These are phyloP conservation scores for Hipposideros larvatus DNA, from an alignment of 2,797 vertebrate genomes.

Conservation along the genomic window DNA sequence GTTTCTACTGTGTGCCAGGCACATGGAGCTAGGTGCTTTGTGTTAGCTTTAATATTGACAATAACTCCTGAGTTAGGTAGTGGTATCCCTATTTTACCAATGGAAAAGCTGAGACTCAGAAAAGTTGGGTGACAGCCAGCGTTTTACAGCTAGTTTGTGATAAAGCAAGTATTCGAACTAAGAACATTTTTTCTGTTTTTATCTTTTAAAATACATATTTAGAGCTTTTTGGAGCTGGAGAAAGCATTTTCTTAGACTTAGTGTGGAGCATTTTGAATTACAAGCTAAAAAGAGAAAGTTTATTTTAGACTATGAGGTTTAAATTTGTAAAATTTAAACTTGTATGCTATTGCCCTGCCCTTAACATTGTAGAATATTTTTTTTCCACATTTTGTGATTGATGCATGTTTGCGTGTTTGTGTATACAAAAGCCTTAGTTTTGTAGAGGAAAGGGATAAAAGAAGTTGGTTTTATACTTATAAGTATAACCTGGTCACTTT, in stretches of 20 bases:
- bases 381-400: not conserved
- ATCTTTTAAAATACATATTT: not conserved
- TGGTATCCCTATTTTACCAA: not conserved
- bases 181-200: not conserved
- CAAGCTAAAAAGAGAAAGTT: not conserved
- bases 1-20: not conserved
- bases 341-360: not conserved
- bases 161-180: not conserved
- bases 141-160: not conserved
- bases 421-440: not conserved
- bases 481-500: not conserved
- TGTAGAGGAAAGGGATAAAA: slow-evolving; percentile 20
- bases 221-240: not conserved
- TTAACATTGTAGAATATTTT: not conserved
- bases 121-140: not conserved
- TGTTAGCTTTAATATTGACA: not conserved
- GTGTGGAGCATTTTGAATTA: not conserved
- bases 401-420: not conserved
- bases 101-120: not conserved
- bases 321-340: slow-evolving; percentile 12
- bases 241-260: not conserved
- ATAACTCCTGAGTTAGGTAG: not conserved
- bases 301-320: not conserved
- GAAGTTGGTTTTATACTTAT: not conserved
- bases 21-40: not conserved